Conservation (phyloP, 2,113 vertebrate genomes). For the Orycteropus afer region DNA sequence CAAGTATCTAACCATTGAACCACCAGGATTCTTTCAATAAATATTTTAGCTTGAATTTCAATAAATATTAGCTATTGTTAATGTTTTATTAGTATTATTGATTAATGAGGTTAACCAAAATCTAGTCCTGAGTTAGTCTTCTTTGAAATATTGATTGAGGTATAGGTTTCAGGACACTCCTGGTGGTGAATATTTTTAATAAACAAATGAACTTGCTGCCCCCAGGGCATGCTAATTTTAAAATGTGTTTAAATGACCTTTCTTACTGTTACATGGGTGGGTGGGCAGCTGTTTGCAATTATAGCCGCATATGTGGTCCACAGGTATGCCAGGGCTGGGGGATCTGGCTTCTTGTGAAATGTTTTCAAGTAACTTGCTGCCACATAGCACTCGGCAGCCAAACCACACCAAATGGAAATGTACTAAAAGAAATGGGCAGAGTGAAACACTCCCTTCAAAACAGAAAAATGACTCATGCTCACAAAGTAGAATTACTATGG, state of each 20-base stretch:
- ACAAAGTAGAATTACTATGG: slow-evolving; percentile 86
- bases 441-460: slow-evolving; percentile 84
- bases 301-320: slow-evolving; percentile 82
- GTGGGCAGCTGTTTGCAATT: slow-evolving; percentile 89
- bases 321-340: slow-evolving; percentile 86
- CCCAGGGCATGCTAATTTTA: slow-evolving; percentile 79
- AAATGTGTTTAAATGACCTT: slow-evolving; percentile 79
- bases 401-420: slow-evolving; percentile 89
- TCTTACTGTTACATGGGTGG: slow-evolving; percentile 80
- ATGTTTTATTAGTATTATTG: background rate
- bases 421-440: slow-evolving; percentile 86
- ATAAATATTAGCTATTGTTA: background rate
- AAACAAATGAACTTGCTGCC: slow-evolving; percentile 71
- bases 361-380: slow-evolving; percentile 86
- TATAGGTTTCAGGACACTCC: slow-evolving; percentile 45
- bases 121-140: background rate
- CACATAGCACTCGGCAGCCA: slow-evolving; percentile 79
- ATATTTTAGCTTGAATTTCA: too few species aligned
- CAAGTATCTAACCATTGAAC: background rate
- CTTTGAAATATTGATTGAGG: slow-evolving; percentile 6
- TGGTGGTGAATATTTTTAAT: slow-evolving; percentile 71
- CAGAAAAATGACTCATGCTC: slow-evolving; percentile 86
- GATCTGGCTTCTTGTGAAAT: slow-evolving; percentile 84
- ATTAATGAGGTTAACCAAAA: background rate
- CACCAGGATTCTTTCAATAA: background rate